Conservation (phyloP, 2,797 vertebrate genomes). For the Eupleurogrammus muticus region DNA sequence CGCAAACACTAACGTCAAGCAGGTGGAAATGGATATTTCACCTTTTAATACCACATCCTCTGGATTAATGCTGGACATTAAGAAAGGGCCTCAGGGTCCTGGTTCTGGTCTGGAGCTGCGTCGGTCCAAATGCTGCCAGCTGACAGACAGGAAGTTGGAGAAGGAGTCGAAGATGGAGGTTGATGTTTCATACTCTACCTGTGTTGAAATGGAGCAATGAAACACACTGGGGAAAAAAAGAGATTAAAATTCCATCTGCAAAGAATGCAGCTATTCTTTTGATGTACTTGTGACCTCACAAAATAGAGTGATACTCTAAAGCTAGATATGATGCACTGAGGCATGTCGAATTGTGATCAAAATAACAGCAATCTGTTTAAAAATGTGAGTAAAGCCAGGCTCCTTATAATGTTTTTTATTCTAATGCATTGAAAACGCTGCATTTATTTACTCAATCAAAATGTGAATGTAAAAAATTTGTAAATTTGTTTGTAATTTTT, state of each 20-base stretch:
- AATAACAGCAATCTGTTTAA: too few species aligned
- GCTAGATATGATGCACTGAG: too few species aligned
- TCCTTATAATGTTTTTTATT: too few species aligned
- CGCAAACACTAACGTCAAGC: conserved; percentile 9
- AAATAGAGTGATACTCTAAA: conserved; percentile 17
- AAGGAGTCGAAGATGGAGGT: conserved; percentile 46
- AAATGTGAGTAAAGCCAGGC: too few species aligned
- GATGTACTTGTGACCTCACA: not conserved
- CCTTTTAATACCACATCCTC: not conserved
- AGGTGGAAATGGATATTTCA: conserved; percentile 32
- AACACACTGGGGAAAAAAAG: not conserved
- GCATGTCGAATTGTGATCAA: too few species aligned
- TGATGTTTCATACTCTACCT: conserved; percentile 1
- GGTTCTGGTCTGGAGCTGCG: not conserved
- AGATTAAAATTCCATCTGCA: not conserved
- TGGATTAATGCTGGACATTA: conserved; percentile 33
- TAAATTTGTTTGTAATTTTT: too few species aligned
- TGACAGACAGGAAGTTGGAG: conserved; percentile 2
- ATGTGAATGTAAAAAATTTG: too few species aligned
- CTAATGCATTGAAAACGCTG: too few species aligned
- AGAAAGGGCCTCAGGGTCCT: conserved; percentile 42
- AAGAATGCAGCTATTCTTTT: conserved; percentile 9
- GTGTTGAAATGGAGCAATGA: conserved; percentile 15
- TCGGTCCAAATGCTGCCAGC: conserved; percentile 8
- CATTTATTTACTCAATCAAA: too few species aligned